These are phyloP conservation scores for Gopherus evgoodei DNA, from an alignment of 2,113 vertebrate genomes.

Conservation along the genomic window DNA sequence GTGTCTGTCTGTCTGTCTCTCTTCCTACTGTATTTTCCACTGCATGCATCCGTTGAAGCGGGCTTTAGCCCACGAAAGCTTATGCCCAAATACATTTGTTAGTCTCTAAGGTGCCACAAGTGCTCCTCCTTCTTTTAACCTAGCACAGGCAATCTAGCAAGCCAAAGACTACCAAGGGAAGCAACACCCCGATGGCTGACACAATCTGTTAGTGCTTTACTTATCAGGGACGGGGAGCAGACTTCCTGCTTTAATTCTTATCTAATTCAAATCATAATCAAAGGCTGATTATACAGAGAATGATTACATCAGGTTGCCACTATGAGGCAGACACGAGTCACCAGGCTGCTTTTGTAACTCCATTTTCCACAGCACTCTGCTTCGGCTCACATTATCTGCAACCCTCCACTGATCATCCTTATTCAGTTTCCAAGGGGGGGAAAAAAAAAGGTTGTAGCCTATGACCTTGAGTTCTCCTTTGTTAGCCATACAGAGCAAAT, in stretches of 20 bases:
- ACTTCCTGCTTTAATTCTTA: neutral
- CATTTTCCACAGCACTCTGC: neutral
- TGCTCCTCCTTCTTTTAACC: no score
- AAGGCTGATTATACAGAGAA: neutral
- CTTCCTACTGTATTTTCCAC: no score
- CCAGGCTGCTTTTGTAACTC: neutral
- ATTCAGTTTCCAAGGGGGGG: neutral
- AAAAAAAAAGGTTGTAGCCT: neutral
- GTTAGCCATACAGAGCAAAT: neutral
- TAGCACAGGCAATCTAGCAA: neutral
- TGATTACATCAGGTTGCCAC: neutral
- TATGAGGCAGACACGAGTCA: neutral
- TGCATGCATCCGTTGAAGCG: no score
- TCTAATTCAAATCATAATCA: neutral
- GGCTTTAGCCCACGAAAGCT: no score
- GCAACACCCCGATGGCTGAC: neutral
- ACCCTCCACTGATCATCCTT: neutral
- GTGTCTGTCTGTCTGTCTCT: no score
- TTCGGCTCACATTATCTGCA: neutral
- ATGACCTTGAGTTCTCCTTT: neutral
- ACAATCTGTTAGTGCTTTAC: neutral
- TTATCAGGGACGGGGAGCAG: neutral
- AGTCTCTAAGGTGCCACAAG: no score
- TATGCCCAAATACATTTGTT: no score
- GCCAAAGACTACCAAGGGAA: neutral